phyloP scores from a whole-genome alignment of 2,113 vertebrate genomes.

The Odocoileus virginianus region DNA sequence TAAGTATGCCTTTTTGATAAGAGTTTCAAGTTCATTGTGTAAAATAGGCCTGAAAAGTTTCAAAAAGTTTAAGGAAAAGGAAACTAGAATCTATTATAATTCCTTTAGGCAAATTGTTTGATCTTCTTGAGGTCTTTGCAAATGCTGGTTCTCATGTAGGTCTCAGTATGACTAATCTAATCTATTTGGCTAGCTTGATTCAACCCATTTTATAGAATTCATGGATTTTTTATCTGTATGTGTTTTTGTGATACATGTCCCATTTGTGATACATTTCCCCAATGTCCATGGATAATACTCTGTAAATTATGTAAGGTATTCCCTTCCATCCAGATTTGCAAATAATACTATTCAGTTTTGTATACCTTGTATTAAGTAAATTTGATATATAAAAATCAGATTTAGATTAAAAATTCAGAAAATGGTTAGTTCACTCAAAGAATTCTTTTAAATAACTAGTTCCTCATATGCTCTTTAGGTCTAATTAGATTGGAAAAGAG shows the following conservation, averaged over 20 bases:
- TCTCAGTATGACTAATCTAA: background rate
- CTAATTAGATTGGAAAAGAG: background rate
- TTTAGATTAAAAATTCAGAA: background rate
- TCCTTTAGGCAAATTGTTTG: background rate
- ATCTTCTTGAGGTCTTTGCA: background rate
- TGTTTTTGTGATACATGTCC: background rate
- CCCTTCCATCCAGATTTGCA: background rate
- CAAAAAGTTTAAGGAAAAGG: background rate
- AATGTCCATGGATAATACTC: background rate
- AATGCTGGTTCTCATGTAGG: background rate
- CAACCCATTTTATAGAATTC: background rate
- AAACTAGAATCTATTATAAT: background rate
- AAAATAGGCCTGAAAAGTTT: background rate
- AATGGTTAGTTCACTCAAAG: background rate
- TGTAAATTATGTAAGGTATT: background rate
- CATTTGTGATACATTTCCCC: background rate
- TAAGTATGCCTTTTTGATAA: background rate
- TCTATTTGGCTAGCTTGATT: background rate
- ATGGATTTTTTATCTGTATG: background rate
- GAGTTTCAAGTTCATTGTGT: background rate
- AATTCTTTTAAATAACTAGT: background rate
- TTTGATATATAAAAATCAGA: background rate
- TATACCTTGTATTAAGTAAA: background rate
- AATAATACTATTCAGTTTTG: background rate
- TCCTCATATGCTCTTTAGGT: background rate